These are phyloP conservation scores for Drosophila lini DNA, from an alignment of 1,140 invertebrate genomes.

Conservation along the genomic window DNA sequence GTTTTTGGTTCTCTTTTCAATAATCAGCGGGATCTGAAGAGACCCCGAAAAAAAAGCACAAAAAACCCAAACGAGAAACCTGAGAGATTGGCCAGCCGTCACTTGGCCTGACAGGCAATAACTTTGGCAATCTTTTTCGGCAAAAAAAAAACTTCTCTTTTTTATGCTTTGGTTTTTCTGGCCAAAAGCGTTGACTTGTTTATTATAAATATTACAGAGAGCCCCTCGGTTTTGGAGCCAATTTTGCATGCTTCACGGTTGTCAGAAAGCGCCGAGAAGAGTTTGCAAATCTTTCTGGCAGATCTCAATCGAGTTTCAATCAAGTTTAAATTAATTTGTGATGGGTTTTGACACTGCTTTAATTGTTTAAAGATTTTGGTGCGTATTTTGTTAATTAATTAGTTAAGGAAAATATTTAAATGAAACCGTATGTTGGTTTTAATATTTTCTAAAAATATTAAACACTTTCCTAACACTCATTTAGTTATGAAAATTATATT, in stretches of 20 bases:
- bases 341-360: slow-evolving; percentile 24
- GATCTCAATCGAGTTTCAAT: slow-evolving; percentile 32
- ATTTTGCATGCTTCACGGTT: slow-evolving; percentile 60
- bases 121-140: slow-evolving; percentile 61
- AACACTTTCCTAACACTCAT: neutral
- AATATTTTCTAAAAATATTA: neutral
- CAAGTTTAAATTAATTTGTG: slow-evolving; percentile 33
- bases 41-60: neutral
- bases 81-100: slow-evolving; percentile 66
- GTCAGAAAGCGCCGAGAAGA: slow-evolving; percentile 39
- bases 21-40: slow-evolving; percentile 40
- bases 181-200: slow-evolving; percentile 55
- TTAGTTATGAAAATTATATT: too few relatives aligned
- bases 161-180: slow-evolving; percentile 16
- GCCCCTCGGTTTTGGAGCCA: neutral
- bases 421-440: neutral
- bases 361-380: slow-evolving; percentile 45
- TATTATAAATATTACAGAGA: slow-evolving; percentile 56
- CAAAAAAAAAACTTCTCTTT: slow-evolving; percentile 15
- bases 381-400: slow-evolving; percentile 4
- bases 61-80: slow-evolving; percentile 31
- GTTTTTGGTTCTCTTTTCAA: slow-evolving; percentile 48
- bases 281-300: slow-evolving; percentile 38
- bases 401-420: neutral
- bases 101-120: slow-evolving; percentile 70